Base-by-base conservation (phyloP, 2,797 vertebrate species). In the Enteromius unitaeniatus region DNA sequence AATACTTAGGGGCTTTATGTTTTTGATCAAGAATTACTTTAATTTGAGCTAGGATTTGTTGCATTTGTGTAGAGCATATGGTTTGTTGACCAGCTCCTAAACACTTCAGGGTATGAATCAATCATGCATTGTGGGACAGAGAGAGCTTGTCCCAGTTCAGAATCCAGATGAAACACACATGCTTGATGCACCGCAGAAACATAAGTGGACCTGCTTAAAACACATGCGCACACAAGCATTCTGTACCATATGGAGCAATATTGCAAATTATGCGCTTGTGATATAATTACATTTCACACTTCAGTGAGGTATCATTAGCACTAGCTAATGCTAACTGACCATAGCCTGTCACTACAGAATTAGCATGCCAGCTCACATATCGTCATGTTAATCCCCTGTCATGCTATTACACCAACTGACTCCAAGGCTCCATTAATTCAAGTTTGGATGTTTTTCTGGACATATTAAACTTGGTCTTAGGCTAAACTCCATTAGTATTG, bases 341-440 rank as follows among this genome's bases (percentile, higher is more conserved):
- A 76, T 58, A 76, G 26, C 83, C 68, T 69, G 75, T 84, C 75
- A 84, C 82, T 78, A 84, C 51, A 70, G 73, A 28, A 84, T 84
- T 84, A 84, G 65, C 51, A 84, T 84, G 82, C 82, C 75, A 84
- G 77, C 80, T 85, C 84, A 81, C 34, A 74, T 84, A 78, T 84
- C 51, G 60, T 85, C 75, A 87, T 83, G 76, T 80, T 77, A 87
- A 85, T 80, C 49, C 67, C 42, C 64, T 72, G 72, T 74, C 76
- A 83, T 79, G 80, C 70, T 87, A 79, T 70, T 76, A 62, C 1
- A 40, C 23, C 72, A 77, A 77, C 64, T 73, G 70, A 34, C 78
- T 81, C 37, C 40, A 51, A 45, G 40, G 28, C 42, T 60, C 3
- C 76, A 49, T 47, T 69, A 60, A 60, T 49, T 62, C 19, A 69